Conservation (phyloP, 2,797 vertebrate species). For the Sciurus vulgaris region DNA sequence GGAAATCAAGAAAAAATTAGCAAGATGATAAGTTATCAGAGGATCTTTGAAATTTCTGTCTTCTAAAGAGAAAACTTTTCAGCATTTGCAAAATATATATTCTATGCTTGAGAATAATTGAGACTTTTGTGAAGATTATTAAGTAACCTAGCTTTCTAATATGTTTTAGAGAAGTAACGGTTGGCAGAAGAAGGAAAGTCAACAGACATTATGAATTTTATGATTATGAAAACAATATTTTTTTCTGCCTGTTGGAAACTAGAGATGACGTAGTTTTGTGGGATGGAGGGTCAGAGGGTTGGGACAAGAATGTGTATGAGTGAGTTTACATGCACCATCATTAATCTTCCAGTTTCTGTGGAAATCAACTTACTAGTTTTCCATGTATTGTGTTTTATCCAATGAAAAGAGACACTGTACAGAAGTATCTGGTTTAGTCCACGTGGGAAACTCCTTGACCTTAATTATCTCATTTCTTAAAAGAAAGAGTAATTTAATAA, state of each 20-base stretch:
- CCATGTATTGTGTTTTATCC: not conserved
- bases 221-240: not conserved
- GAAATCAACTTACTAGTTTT: too few species aligned
- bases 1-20: not conserved
- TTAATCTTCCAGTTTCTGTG: not conserved
- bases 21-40: not conserved
- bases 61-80: not conserved
- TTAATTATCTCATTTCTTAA: not conserved
- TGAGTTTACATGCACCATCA: not conserved
- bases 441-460: too few species aligned
- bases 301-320: not conserved
- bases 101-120: not conserved
- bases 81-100: not conserved
- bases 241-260: not conserved
- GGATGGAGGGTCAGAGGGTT: not conserved
- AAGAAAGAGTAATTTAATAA: not conserved
- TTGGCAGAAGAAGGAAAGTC: not conserved
- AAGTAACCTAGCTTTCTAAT: not conserved
- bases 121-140: not conserved
- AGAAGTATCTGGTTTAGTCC: not conserved
- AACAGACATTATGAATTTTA: not conserved
- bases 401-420: not conserved
- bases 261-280: not conserved
- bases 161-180: not conserved
- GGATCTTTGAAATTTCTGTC: not conserved